Evolutionary conservation across 2,888 invertebrate genomes (phyloP), one percentile per base, ranked within the genome.

Genomic region (Netelia virgata): DNA sequence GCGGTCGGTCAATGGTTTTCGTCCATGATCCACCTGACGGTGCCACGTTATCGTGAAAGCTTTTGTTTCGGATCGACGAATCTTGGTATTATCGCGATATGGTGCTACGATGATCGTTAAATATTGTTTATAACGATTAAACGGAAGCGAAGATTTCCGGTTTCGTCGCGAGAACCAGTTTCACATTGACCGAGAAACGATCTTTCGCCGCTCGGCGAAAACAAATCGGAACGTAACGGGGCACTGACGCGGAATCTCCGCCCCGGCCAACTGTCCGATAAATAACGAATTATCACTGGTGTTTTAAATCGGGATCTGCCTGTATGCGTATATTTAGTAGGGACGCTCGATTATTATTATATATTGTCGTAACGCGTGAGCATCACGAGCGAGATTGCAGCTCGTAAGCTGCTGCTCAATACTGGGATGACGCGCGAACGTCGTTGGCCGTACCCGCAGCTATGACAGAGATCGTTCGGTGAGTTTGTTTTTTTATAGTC

Each of bases 401-500:
- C 81, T 81, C 74, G 75, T 79, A 47, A 72, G 84, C 84, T 85
- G 84, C 84, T 68, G 79, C 66, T 76, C 82, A 76, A 64, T 79
- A 88, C 84, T 87, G 90, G 88, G 87, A 90, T 90, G 90, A 90
- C 87, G 87, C 87, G 86, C 76, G 87, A 81, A 87, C 85, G 87
- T 70, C 76, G 83, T 69, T 75, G 87, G 70, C 68, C 86, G 88
- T 82, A 85, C 86, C 69, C 87, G 86, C 88, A 90, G 90, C 88
- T 89, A 91, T 91, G 91, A 90, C 87, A 87, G 86, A 83, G 84
- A 86, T 88, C 82, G 73, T 87, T 85, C 78, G 91, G 91, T 91
- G 88, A 91, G 91, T 91, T 80, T n/a, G n/a, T 70, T 28, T 75
- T 36, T 20, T 20, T 78, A 53, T 59, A n/a, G 43, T 47, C 55